Conservation (phyloP, 2,888 invertebrate species). For the Thyatira batis region DNA sequence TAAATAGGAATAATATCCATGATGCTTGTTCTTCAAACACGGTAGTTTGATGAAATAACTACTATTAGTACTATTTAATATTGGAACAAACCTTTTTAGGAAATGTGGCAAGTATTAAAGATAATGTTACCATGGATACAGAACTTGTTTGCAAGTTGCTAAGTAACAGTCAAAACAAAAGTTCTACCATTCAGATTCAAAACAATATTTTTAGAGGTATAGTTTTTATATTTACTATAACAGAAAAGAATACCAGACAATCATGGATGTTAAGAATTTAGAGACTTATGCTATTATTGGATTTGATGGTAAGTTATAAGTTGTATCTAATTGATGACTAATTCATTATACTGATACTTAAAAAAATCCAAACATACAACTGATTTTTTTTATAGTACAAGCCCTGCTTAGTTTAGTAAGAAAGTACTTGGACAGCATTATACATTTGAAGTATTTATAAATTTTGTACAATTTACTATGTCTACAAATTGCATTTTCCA, state of each 20-base stretch:
- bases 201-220: constrained; percentile 7
- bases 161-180: constrained; percentile 26
- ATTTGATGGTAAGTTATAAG: constrained; percentile 87
- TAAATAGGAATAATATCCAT: too few relatives aligned
- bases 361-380: too few relatives aligned
- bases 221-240: constrained; percentile 21
- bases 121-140: neutral
- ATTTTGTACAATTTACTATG: too few relatives aligned
- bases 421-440: too few relatives aligned
- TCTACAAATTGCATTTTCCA: too few relatives aligned
- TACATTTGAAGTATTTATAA: too few relatives aligned
- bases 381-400: too few relatives aligned
- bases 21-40: too few relatives aligned
- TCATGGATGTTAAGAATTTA: constrained; percentile 82
- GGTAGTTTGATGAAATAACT: too few relatives aligned
- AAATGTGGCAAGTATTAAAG: neutral
- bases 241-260: constrained; percentile 23
- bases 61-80: too few relatives aligned
- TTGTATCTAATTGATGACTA: constrained; percentile 1
- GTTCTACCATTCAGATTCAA: neutral
- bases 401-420: neutral
- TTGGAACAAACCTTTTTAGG: too few relatives aligned
- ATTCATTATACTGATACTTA: too few relatives aligned
- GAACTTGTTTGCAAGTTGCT: constrained; percentile 14
- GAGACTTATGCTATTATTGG: constrained; percentile 88